These are phyloP conservation scores for Forbesichthys agassizii DNA, from an alignment of 2,113 vertebrate genomes.

Conservation along the genomic window DNA sequence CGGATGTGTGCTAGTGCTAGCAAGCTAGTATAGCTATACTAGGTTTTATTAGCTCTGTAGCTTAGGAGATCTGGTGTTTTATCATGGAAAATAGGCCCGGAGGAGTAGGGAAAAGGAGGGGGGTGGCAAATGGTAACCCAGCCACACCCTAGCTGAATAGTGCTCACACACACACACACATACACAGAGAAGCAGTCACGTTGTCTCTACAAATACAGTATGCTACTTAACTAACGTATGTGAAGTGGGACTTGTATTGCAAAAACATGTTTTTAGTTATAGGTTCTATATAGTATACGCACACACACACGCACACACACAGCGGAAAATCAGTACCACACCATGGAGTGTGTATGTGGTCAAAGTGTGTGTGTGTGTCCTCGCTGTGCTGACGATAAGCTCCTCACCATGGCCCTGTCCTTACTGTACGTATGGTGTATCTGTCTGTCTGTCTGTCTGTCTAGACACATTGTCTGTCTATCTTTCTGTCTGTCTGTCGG, in stretches of 20 bases:
- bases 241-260: no score
- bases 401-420: conserved; percentile 52
- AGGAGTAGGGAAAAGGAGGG: no score
- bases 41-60: conserved; percentile 27
- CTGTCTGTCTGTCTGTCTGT: conserved; percentile 17
- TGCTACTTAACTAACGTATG: no score
- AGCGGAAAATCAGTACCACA: background rate
- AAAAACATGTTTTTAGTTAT: no score
- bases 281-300: background rate
- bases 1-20: background rate
- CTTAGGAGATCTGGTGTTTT: conserved; percentile 53
- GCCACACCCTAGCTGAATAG: conserved; percentile 53
- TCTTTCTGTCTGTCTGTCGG: conserved; percentile 8
- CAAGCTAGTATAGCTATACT: background rate
- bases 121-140: conserved; percentile 52
- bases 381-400: conserved; percentile 48
- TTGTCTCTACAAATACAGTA: no score
- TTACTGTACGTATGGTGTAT: conserved; percentile 43
- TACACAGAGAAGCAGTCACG: background rate
- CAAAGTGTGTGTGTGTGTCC: background rate
- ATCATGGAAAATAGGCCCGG: conserved; percentile 55
- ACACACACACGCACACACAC: conserved; percentile 15
- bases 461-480: background rate
- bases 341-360: background rate
- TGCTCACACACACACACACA: conserved; percentile 16